Evolutionary conservation across 2,797 vertebrate species (phyloP), one percentile per base, ranked within the genome.

Genomic region (Chloroceryle amazona): DNA sequence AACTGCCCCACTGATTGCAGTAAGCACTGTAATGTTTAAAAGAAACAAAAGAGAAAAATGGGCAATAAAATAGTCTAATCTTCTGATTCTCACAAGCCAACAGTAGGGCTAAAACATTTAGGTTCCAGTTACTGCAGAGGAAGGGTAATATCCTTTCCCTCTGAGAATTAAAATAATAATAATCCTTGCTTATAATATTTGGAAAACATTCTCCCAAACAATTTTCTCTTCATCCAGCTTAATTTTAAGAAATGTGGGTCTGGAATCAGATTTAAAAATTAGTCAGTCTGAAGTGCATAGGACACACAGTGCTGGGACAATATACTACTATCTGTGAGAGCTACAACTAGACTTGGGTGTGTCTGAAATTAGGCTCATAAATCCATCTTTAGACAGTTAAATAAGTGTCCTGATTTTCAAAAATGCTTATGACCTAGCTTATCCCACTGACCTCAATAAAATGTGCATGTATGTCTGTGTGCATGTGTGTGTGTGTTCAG

Each of bases 391-490:
- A 90, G 78, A 70, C 42, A 84, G 71, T 84, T 94, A 93, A 93
- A 83, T 83, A 91, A 91, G 51, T 66, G 72, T 39, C 70, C 54
- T 84, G 75, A 79, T 91, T 94, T 95, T 90, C 16, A 75, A 79
- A 94, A 94, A 66, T 75, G 13, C 41, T 87, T 86, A 86, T 85
- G 75, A 89, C 52, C 63, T 51, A 87, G 49, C 86, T 90, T 61
- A n/a, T 66, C 66, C 93, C 95, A 42, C 85, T 90, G 88, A 93
- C 70, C 93, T 90, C 83, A 93, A 66, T 93, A 81, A 96, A 94
- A 70, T 5, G 5, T 47, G 39, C 66, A 44, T 74, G 14, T 78
- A 29, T 57, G 23, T 61, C 41, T 75, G 44, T 74, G 31, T 75
- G 65, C 1, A 8, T 68, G 39, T 49, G 54, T 71, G 60, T 66